Conservation (phyloP, 2,888 invertebrate species). For the Apamea sordens region DNA sequence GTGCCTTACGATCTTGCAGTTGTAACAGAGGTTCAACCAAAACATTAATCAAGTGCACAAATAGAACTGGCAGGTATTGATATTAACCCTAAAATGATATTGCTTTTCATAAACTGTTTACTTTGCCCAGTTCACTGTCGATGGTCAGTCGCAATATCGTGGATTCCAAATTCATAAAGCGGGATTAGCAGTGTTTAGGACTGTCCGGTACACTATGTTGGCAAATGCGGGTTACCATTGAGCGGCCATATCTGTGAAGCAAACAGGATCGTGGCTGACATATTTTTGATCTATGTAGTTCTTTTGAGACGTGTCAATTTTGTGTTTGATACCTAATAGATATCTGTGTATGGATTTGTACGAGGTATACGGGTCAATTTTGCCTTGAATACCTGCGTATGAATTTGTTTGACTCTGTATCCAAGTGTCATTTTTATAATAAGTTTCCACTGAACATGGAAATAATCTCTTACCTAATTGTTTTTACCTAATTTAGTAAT, state of each 20-base stretch:
- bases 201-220: slow-evolving; percentile 37
- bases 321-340: background rate
- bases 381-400: background rate
- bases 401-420: no score
- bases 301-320: background rate
- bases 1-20: background rate
- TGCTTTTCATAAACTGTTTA: slow-evolving; percentile 54
- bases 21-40: background rate
- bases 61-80: slow-evolving; percentile 30
- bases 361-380: background rate
- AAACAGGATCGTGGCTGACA: slow-evolving; percentile 31
- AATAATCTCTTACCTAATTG: no score
- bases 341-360: background rate
- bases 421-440: no score
- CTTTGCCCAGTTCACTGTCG: slow-evolving; percentile 49
- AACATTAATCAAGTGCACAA: slow-evolving; percentile 23
- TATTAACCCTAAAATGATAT: slow-evolving; percentile 52
- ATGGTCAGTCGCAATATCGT: slow-evolving; percentile 70
- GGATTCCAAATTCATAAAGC: slow-evolving; percentile 69
- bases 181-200: slow-evolving; percentile 67
- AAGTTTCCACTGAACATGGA: no score
- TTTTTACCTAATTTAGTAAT: no score
- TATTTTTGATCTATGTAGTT: slow-evolving; percentile 39
- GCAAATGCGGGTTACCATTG: slow-evolving; percentile 29
- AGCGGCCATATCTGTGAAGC: slow-evolving; percentile 29